Conservation (phyloP, 2,888 invertebrate genomes). For the Malacosoma neustria region DNA sequence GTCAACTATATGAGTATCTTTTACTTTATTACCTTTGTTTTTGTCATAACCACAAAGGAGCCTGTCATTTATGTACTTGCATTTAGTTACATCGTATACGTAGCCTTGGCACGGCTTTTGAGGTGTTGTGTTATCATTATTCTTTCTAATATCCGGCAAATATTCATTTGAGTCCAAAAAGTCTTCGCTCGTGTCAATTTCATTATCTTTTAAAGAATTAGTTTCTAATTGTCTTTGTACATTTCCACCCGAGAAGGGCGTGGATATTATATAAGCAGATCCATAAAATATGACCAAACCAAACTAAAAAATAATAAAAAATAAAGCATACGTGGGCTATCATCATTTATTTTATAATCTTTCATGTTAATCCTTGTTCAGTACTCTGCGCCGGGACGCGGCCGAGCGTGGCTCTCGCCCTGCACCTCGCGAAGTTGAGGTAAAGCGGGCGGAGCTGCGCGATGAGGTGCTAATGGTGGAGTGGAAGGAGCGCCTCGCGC, state of each 20-base stretch:
- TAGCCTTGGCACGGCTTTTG: slow-evolving; percentile 26
- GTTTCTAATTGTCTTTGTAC: too few relatives aligned
- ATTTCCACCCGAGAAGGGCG: too few relatives aligned
- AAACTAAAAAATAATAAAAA: background rate
- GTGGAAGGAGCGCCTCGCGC: too few relatives aligned
- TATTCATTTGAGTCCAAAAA: background rate
- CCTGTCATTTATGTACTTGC: slow-evolving; percentile 34
- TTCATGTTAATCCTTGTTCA: too few relatives aligned
- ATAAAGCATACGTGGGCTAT: too few relatives aligned
- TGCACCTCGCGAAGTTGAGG: too few relatives aligned
- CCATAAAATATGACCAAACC: background rate
- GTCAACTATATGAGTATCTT: slow-evolving; percentile 18
- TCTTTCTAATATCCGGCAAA: background rate
- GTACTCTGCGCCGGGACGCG: too few relatives aligned
- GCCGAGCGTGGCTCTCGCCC: too few relatives aligned
- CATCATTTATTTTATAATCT: too few relatives aligned
- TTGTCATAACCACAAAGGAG: slow-evolving; percentile 53
- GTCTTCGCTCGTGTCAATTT: background rate
- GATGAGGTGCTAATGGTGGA: too few relatives aligned
- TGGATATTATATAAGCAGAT: background rate
- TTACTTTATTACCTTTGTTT: slow-evolving; percentile 27
- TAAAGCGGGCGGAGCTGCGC: too few relatives aligned
- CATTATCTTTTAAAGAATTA: background rate
- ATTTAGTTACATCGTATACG: slow-evolving; percentile 34
- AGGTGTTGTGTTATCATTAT: background rate